Percentiles rank a stretch among this genome's conserved stretches.
Evolutionary conservation across 2,113 vertebrate genomes (phyloP).

Genomic region (Syngnathoides biaculeatus): DNA sequence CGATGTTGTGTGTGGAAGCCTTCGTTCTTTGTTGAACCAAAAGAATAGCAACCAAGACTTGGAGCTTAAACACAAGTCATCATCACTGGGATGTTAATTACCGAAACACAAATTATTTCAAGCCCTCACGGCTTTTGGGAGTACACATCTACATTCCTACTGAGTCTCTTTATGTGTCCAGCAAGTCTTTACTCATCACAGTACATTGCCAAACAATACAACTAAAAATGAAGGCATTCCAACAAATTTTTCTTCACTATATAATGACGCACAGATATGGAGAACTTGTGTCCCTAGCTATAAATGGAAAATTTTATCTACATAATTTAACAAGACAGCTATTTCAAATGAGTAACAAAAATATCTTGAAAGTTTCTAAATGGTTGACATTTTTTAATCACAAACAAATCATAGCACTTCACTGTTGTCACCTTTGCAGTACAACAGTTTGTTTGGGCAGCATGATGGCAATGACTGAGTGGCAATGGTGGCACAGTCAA

Average conservation of each 20-base stretch:
- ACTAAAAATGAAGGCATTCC: neutral
- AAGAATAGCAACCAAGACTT: conserved; percentile 15
- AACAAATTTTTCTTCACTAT: neutral
- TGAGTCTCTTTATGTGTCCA: conserved; percentile 36
- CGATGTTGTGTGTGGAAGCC: conserved; percentile 11
- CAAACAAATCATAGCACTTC: neutral
- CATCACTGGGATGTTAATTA: conserved; percentile 60
- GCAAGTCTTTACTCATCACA: conserved; percentile 11
- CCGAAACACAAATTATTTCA: conserved; percentile 49
- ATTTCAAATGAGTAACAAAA: conserved; percentile 10
- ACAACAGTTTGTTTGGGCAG: neutral
- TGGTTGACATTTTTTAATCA: neutral
- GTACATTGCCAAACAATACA: conserved; percentile 4
- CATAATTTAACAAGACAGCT: conserved; percentile 30
- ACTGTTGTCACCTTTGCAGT: neutral
- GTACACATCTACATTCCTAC: conserved; percentile 72
- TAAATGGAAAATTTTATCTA: conserved; percentile 23
- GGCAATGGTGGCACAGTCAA: neutral
- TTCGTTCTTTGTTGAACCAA: conserved; percentile 21
- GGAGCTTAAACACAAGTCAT: conserved; percentile 30
- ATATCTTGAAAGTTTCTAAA: neutral
- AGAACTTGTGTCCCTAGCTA: conserved; percentile 19
- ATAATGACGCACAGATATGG: neutral
- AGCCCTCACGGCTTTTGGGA: conserved; percentile 59
- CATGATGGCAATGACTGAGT: too few relatives aligned